Conservation (phyloP, 2,888 invertebrate species). For the Thymelicus acteon region DNA sequence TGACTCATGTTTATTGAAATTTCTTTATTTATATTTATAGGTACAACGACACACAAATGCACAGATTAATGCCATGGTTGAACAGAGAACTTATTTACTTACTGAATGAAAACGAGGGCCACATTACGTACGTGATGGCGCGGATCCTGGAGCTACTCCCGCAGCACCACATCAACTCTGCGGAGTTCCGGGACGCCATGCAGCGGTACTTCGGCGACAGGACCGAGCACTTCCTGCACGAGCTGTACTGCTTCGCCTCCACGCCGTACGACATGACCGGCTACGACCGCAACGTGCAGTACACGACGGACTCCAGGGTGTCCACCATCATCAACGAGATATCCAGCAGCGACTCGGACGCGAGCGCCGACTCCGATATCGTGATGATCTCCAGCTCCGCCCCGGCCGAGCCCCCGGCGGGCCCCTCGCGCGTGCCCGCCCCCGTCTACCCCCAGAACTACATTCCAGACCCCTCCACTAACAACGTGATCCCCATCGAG, state of each 20-base stretch:
- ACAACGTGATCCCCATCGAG: constrained; percentile 73
- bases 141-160: constrained; percentile 89
- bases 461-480: constrained; percentile 55
- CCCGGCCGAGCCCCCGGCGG: constrained; percentile 54
- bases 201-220: constrained; percentile 88
- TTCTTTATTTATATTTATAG: constrained; percentile 70
- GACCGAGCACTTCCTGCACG: constrained; percentile 95
- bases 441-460: constrained; percentile 62
- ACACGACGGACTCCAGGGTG: constrained; percentile 83
- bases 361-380: constrained; percentile 69
- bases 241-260: constrained; percentile 93
- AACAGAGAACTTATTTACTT: constrained; percentile 93
- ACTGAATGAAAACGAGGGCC: constrained; percentile 86
- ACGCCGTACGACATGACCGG: constrained; percentile 94
- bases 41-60: constrained; percentile 91
- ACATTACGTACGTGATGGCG: constrained; percentile 87
- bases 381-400: constrained; percentile 67
- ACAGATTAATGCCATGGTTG: constrained; percentile 94
- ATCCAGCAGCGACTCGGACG: constrained; percentile 69
- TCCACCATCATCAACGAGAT: constrained; percentile 84
- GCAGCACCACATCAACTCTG: constrained; percentile 87
- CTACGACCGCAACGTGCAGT: constrained; percentile 89
- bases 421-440: constrained; percentile 52
- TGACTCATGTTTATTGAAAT: background rate
- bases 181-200: constrained; percentile 89